Conservation (phyloP, 2,888 invertebrate species). For the Acheta domesticus region DNA sequence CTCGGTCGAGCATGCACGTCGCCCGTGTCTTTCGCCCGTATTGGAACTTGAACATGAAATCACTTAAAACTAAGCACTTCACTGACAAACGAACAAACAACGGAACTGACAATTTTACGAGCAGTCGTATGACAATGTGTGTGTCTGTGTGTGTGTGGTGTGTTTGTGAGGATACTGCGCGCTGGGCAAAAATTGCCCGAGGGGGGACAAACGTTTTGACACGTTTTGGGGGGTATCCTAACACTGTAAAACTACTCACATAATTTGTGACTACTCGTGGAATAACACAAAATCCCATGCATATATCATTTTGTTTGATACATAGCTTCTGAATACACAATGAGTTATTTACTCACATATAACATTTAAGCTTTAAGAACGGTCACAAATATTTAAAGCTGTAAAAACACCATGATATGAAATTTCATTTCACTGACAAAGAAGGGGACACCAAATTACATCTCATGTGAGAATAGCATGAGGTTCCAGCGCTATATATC, state of each 20-base stretch:
- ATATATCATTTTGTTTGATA: neutral
- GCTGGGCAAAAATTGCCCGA: neutral
- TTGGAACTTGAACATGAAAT: too few relatives aligned
- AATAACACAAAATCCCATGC: conserved; percentile 5
- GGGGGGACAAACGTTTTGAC: neutral
- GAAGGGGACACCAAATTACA: conserved; percentile 11
- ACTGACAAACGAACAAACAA: neutral
- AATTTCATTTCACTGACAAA: conserved; percentile 7
- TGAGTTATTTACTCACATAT: conserved; percentile 10
- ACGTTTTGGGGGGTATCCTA: neutral
- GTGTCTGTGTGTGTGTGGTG: neutral
- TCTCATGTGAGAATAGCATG: neutral
- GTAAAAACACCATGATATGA: conserved; percentile 8
- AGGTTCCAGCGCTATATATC: neutral
- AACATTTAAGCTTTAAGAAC: conserved; percentile 18
- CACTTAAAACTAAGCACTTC: neutral
- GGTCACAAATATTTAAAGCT: neutral
- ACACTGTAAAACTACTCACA: neutral
- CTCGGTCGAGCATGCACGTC: too few relatives aligned
- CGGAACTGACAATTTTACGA: neutral
- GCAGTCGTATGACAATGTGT: neutral
- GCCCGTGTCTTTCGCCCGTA: too few relatives aligned
- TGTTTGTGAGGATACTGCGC: neutral
- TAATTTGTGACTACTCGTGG: neutral
- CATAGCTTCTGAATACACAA: conserved; percentile 10